Conservation (phyloP, 2,797 vertebrate species). For the Pyrocephalus nanus region DNA sequence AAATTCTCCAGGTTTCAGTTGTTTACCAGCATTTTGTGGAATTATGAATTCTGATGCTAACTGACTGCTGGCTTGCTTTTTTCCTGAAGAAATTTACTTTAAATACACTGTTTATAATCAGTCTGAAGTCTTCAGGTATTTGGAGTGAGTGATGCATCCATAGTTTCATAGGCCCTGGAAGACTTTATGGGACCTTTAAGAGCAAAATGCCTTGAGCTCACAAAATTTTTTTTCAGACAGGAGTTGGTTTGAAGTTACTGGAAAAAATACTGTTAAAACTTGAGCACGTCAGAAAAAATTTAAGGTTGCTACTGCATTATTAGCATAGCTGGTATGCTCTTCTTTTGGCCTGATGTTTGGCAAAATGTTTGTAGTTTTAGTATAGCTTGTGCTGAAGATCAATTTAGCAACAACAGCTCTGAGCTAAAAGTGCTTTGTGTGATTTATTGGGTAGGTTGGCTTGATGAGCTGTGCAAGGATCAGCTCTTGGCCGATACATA, state of each 20-base stretch:
- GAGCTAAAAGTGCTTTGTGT: neutral
- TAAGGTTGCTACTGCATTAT: neutral
- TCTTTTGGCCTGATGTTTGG: neutral
- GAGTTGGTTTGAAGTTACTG: neutral
- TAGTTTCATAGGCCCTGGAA: neutral
- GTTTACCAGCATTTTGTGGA: neutral
- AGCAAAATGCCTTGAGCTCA: neutral
- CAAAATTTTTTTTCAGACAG: neutral
- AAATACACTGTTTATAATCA: neutral
- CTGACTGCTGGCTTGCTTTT: neutral
- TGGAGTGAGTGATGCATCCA: neutral
- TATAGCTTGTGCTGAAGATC: neutral
- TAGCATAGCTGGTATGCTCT: neutral
- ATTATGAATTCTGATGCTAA: neutral
- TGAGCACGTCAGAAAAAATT: neutral
- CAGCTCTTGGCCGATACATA: neutral
- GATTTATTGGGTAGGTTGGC: neutral
- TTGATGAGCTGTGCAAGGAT: neutral
- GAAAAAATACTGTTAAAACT: neutral
- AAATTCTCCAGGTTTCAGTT: neutral
- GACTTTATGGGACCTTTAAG: neutral
- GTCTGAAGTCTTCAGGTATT: neutral
- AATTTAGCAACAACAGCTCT: neutral
- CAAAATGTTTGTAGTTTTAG: neutral
- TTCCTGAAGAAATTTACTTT: neutral